These are phyloP conservation scores for Zaprionus nigranus DNA, from an alignment of 1,140 invertebrate genomes.

Conservation along the genomic window DNA sequence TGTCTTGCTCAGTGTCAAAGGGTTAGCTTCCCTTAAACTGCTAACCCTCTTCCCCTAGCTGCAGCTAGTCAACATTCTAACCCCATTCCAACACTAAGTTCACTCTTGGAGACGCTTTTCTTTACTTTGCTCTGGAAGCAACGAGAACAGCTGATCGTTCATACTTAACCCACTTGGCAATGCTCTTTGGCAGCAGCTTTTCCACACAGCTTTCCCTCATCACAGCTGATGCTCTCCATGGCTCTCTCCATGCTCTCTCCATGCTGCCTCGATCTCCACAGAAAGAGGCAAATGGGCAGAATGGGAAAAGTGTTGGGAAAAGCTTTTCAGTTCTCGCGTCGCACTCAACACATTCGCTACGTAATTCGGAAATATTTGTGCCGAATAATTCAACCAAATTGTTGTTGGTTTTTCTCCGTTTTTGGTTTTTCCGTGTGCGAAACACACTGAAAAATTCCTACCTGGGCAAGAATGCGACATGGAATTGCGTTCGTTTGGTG, in stretches of 20 bases:
- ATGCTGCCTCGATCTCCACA: conserved; percentile 19
- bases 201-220: conserved; percentile 30
- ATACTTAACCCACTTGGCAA: not conserved
- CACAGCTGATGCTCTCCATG: conserved; percentile 19
- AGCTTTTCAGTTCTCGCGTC: conserved; percentile 34
- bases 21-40: not conserved
- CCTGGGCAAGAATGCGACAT: conserved; percentile 52
- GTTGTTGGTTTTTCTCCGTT: not conserved
- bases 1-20: conserved; percentile 4
- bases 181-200: conserved; percentile 19
- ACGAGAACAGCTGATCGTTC: not conserved
- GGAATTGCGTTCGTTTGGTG: conserved; percentile 53
- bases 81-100: too few species aligned
- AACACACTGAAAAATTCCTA: conserved; percentile 26
- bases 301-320: conserved; percentile 11
- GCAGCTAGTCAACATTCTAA: too few species aligned
- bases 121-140: not conserved
- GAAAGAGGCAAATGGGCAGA: not conserved
- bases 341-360: conserved; percentile 6
- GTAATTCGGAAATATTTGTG: conserved; percentile 31
- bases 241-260: not conserved
- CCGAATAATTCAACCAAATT: conserved; percentile 14
- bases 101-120: not conserved
- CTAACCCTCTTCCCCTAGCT: too few species aligned
- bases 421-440: conserved; percentile 2